Base-by-base conservation (phyloP, 2,113 vertebrate genomes). In the Chaetorhynchus papuensis region DNA sequence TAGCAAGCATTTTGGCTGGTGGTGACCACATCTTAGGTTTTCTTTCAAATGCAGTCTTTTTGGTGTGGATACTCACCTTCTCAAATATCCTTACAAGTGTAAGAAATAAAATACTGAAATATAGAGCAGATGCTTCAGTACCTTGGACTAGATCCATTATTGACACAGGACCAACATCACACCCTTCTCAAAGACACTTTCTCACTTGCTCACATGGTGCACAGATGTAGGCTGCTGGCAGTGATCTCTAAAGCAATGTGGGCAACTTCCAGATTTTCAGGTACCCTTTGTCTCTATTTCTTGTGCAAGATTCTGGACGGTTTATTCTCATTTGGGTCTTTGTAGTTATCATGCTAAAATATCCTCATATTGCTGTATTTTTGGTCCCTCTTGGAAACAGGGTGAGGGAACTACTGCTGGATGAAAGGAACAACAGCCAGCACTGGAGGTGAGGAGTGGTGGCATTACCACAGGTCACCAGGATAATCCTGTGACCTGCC, bases 151-250 rank as follows among this genome's bases (percentile, higher is more conserved):
- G 49, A 28, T 86, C 87, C 85, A 78, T 94, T 96, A 80, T 83
- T 96, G 92, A 96, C 76, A 75, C 35, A 77, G 85, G 69, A 96
- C 90, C 93, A 97, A 83, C 85, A 86, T 64, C 77, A 93, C 79
- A 71, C 71, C 60, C 83, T 90, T 96, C 90, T 93, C 90, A 90
- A 74, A 93, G 85, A 92, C 60, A 83, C 85, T 77, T 94, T 94
- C 92, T 95, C 94, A 69, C 88, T 96, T 90, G 86, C 85, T 96
- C 92, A 90, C 83, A 60, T 86, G 93, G 84, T 65, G 63, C 82
- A 88, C 96, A 96, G 92, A 94, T 96, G 95, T 71, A 66, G 79
- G 27, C 56, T 96, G 63, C 90, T 94, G 94, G 79, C 85, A 90
- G 47, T 3, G 2, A 65, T 91, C 71, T 92, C 54, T 33, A 47